Base-by-base conservation (phyloP, 2,113 vertebrate genomes). In the Pterocles gutturalis region DNA sequence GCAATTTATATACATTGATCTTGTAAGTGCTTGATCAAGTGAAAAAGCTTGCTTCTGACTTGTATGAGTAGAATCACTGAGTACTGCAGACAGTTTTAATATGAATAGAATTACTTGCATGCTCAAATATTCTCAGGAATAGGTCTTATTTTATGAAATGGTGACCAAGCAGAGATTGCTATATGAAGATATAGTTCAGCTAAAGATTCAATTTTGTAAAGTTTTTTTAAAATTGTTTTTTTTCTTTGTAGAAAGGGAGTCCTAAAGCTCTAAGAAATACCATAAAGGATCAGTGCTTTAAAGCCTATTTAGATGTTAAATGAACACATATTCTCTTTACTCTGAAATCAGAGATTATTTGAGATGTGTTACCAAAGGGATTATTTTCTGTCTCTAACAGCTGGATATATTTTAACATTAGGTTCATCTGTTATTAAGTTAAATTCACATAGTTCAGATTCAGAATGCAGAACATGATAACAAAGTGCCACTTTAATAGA, bases 321-420 rank as follows among this genome's bases (percentile, higher is more conserved):
- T 95, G 96, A 97, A 94, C 80, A 62, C 70, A 4, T 1, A 12
- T 95, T 96, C 64, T 90, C 46, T 96, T 94, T 79, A 64, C 88
- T 96, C 80, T 87, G 81, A 96, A 98, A 88, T 89, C 66, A 66
- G 34, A 93, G 80, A 90, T 92, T 97, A 96, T 95, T 97, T 97
- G 93, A 97, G 94, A 96, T 91, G 85, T 61, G 92, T 97, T 97
- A 96, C 85, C 81, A 33, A 14, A 94, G 93, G 94, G 82, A 67
- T 97, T 97, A 96, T 94, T 97, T 97, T 86, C 94, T 96, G 51
- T 97, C 94, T 97, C 97, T 96, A 97, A 82, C 88, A 95, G 65
- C 55, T 95, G 96, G 95, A 96, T 97, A 81, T 95, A 97, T 97
- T 98, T 97, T 97, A 97, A 97, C 95, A 79, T 87, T 97, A 97